These are phyloP conservation scores for Lissocephala sabroskyi DNA, from an alignment of 2,888 invertebrate species.

Conservation along the genomic window DNA sequence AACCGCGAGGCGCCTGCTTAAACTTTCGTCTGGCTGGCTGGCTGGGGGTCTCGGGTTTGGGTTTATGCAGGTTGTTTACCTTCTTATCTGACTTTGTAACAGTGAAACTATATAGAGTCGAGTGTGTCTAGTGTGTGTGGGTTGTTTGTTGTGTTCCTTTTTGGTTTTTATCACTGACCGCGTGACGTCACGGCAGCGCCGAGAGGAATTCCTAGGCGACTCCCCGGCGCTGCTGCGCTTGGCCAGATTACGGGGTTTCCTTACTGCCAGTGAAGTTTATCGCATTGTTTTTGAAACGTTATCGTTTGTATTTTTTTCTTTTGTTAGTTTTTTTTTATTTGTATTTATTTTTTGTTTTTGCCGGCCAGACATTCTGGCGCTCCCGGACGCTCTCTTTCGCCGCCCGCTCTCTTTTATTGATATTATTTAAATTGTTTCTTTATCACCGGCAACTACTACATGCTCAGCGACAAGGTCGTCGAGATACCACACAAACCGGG, in stretches of 20 bases:
- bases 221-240: conserved; percentile 15
- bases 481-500: background rate
- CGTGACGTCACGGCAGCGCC: conserved; percentile 40
- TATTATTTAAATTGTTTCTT: background rate
- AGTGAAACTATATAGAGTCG: too few species aligned
- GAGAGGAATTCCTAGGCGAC: conserved; percentile 23
- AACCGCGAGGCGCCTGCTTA: background rate
- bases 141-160: conserved; percentile 4
- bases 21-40: background rate
- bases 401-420: background rate
- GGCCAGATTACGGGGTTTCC: too few species aligned
- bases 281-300: conserved; percentile 10
- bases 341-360: conserved; percentile 4
- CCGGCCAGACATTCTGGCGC: conserved; percentile 21
- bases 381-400: background rate
- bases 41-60: conserved; percentile 12
- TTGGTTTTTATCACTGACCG: conserved; percentile 28
- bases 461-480: background rate
- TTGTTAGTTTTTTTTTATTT: background rate
- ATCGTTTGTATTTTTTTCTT: conserved; percentile 3
- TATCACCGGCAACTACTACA: background rate
- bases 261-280: conserved; percentile 10
- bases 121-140: conserved; percentile 15
- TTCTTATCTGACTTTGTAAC: conserved; percentile 45
- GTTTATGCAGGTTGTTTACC: conserved; percentile 51